These are phyloP conservation scores for Desmodus rotundus DNA, from an alignment of 2,113 vertebrate genomes.

Conservation along the genomic window DNA sequence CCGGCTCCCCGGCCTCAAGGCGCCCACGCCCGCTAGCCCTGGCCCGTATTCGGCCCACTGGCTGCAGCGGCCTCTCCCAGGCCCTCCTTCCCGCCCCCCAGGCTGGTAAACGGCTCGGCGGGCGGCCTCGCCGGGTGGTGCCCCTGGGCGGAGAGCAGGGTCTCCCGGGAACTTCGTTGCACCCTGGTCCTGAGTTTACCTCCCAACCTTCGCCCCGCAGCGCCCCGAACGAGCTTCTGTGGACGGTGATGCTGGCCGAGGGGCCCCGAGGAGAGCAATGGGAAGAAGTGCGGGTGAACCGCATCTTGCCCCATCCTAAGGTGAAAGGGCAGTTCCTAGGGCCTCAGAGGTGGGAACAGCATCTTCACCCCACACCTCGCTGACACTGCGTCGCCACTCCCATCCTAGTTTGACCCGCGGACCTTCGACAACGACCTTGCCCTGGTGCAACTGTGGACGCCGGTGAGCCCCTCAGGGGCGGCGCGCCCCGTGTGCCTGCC, in stretches of 20 bases:
- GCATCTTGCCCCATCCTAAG: conserved; percentile 94
- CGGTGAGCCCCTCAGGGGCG: conserved; percentile 75
- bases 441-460: conserved; percentile 88
- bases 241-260: conserved; percentile 91
- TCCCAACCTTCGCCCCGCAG: conserved; percentile 63
- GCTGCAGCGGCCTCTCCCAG: fast-evolving
- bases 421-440: conserved; percentile 95
- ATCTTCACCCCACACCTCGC: background rate
- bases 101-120: background rate
- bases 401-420: conserved; percentile 91
- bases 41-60: fast-evolving
- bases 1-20: fast-evolving
- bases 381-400: background rate
- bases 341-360: background rate
- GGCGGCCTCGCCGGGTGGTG: background rate
- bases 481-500: conserved; percentile 91
- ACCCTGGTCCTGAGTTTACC: background rate
- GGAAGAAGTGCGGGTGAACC: conserved; percentile 87
- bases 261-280: conserved; percentile 86
- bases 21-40: no score
- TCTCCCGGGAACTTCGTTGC: background rate
- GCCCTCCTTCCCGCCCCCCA: fast-evolving
- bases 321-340: conserved; percentile 68
- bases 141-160: background rate
- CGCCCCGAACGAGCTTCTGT: conserved; percentile 88